Conservation (phyloP, 2,888 invertebrate species). For the Ptilodon capucinus region DNA sequence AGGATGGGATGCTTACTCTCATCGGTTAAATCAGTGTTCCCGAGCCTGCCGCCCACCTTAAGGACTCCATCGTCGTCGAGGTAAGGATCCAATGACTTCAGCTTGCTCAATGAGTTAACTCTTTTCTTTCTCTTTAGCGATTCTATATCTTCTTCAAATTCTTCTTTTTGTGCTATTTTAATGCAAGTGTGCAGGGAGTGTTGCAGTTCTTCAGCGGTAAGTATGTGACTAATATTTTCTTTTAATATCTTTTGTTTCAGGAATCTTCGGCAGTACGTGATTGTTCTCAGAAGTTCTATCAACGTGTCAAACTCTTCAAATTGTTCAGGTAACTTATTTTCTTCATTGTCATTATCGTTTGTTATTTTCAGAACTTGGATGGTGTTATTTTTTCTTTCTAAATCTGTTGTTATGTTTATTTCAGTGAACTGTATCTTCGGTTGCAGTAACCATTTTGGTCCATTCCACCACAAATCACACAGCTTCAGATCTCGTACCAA, state of each 20-base stretch:
- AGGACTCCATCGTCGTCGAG: constrained; percentile 8
- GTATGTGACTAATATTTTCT: too few relatives aligned
- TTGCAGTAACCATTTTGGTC: constrained; percentile 16
- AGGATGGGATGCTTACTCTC: too few relatives aligned
- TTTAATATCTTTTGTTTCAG: background rate
- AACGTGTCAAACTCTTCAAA: background rate
- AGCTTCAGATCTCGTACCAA: constrained; percentile 10
- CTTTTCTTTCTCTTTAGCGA: constrained; percentile 4
- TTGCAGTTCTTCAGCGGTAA: constrained; percentile 20
- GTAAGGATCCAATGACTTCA: constrained; percentile 24
- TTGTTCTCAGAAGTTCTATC: background rate
- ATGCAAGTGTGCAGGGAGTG: constrained; percentile 13
- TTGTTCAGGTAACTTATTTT: background rate
- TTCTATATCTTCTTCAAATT: constrained; percentile 15
- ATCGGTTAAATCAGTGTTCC: background rate
- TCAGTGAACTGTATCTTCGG: too few relatives aligned
- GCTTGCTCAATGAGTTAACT: constrained; percentile 11
- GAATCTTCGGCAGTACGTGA: constrained; percentile 3
- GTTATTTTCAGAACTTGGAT: background rate
- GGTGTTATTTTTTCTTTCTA: background rate
- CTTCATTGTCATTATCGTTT: background rate
- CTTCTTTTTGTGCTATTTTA: constrained; percentile 15
- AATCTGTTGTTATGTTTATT: too few relatives aligned
- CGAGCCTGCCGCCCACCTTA: background rate
- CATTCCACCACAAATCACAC: constrained; percentile 24